Evolutionary conservation across 2,113 vertebrate species (phyloP).

Genomic region (Tetrax tetrax): DNA sequence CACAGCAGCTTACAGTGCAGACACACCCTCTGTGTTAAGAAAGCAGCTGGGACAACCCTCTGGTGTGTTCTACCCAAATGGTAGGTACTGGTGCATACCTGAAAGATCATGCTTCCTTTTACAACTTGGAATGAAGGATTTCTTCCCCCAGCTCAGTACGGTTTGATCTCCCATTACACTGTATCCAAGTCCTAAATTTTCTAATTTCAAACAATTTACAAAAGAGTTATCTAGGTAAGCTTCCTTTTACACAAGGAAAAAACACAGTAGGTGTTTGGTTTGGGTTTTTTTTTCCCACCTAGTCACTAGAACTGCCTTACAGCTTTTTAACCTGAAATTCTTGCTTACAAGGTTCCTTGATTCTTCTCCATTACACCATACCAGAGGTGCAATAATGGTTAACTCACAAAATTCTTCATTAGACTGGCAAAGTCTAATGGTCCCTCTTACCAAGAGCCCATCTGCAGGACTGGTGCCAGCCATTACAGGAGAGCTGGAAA

Average conservation of each 20-base stretch:
- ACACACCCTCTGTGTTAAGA: background rate
- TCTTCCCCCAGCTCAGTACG: background rate
- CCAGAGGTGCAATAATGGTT: background rate
- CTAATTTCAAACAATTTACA: background rate
- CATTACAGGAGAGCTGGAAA: accelerated
- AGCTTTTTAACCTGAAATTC: background rate
- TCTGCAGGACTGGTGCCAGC: background rate
- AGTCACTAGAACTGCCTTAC: background rate
- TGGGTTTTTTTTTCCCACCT: background rate
- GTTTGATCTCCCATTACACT: background rate
- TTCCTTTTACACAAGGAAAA: background rate
- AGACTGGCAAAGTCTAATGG: background rate
- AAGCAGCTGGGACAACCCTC: background rate
- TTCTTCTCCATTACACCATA: background rate
- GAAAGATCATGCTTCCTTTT: background rate
- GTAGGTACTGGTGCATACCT: background rate
- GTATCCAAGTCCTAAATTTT: background rate
- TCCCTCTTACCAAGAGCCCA: background rate
- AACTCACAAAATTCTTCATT: background rate
- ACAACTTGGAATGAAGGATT: background rate
- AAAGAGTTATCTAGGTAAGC: background rate
- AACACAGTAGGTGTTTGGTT: background rate
- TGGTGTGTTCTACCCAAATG: background rate
- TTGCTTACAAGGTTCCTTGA: background rate
- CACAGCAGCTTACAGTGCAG: background rate